Evolutionary conservation across 2,888 invertebrate genomes (phyloP).

Genomic region (Abrostola tripartita): DNA sequence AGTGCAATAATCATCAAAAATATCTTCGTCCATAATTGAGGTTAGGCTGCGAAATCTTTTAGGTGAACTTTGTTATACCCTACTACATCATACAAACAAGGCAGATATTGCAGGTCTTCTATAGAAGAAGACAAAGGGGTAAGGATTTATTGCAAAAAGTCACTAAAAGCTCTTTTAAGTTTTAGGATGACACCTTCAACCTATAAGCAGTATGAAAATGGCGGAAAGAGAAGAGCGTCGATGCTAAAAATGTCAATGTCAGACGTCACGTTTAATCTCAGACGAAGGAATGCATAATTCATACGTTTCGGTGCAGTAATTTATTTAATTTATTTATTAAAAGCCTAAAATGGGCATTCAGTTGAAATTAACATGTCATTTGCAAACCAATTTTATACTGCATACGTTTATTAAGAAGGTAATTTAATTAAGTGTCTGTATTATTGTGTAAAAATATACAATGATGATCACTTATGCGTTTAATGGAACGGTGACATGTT

Average conservation of each 20-base stretch:
- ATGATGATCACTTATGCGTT: background rate
- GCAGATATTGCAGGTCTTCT: background rate
- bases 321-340: background rate
- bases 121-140: background rate
- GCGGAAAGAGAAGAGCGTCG: slow-evolving; percentile 47
- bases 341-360: too few relatives aligned
- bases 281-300: too few relatives aligned
- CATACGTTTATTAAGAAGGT: background rate
- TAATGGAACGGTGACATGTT: background rate
- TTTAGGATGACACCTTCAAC: slow-evolving; percentile 35
- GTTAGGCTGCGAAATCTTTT: slow-evolving; percentile 44
- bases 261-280: slow-evolving; percentile 23
- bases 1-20: slow-evolving; percentile 38
- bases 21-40: slow-evolving; percentile 59
- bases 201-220: slow-evolving; percentile 45
- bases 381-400: too few relatives aligned
- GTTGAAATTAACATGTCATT: too few relatives aligned
- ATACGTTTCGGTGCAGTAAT: slow-evolving; percentile 6
- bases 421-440: background rate
- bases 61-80: background rate
- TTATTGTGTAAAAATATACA: background rate
- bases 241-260: slow-evolving; percentile 29
- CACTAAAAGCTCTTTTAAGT: background rate
- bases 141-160: background rate
- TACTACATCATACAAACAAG: slow-evolving; percentile 25